These are phyloP conservation scores for Orussus abietinus DNA, from an alignment of 1,140 invertebrate genomes.

Conservation along the genomic window DNA sequence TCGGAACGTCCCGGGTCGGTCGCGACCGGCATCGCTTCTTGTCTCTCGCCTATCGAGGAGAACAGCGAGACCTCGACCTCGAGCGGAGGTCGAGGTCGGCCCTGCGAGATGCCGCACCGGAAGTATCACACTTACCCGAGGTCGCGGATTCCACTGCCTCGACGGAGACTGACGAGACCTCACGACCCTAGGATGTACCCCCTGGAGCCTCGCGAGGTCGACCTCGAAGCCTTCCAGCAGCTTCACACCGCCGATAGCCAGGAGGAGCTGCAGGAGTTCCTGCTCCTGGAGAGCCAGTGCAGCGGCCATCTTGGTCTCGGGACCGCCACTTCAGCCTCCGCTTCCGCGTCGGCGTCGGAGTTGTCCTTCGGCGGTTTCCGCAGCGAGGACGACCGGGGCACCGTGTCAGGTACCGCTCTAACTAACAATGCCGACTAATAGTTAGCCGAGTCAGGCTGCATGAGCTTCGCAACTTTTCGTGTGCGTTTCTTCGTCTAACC, in stretches of 20 bases:
- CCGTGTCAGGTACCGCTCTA: slow-evolving; percentile 43
- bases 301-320: slow-evolving; percentile 52
- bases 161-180: slow-evolving; percentile 30
- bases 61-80: slow-evolving; percentile 56
- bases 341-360: slow-evolving; percentile 51
- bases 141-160: slow-evolving; percentile 42
- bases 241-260: slow-evolving; percentile 61
- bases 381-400: slow-evolving; percentile 40
- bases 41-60: slow-evolving; percentile 59
- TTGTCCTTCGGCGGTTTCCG: slow-evolving; percentile 28
- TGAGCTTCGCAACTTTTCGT: too few species aligned
- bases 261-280: slow-evolving; percentile 65
- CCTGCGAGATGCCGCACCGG: too few species aligned
- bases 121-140: slow-evolving; percentile 58
- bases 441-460: too few species aligned
- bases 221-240: slow-evolving; percentile 57
- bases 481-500: slow-evolving; percentile 28
- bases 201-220: slow-evolving; percentile 59
- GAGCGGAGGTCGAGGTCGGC: slow-evolving; percentile 43
- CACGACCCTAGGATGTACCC: slow-evolving; percentile 52
- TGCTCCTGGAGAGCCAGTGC: slow-evolving; percentile 62
- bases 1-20: slow-evolving; percentile 16
- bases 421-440: too few species aligned
- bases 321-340: too few species aligned
- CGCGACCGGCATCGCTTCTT: slow-evolving; percentile 22